Base-by-base conservation (phyloP, 2,888 invertebrate genomes). In the Theretra japonica region DNA sequence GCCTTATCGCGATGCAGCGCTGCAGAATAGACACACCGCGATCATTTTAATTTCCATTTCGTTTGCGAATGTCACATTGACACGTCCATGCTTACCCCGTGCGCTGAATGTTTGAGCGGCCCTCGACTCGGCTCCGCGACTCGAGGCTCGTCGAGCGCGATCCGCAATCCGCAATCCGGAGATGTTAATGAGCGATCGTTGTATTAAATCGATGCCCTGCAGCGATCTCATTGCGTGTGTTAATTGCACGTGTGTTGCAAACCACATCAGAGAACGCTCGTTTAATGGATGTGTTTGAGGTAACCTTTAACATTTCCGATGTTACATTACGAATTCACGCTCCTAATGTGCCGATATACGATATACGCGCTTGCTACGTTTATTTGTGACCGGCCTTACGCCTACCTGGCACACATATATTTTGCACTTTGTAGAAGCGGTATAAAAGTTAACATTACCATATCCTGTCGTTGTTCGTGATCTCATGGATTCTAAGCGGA, bases 31-130 rank as follows among this genome's bases (percentile, higher is more conserved):
- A 86, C 87, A 84, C 83, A 77, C 79, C 84, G 85, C 86, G 89
- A 88, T 88, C 81, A 90, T 89, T 90, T 90, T 90, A 86, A 92
- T 91, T 93, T 92, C 88, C 88, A 90, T 92, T 93, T 92, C 91
- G 83, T 91, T 91, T 88, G 88, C 86, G 86, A 88, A 88, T 88
- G 87, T 88, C 86, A 88, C 87, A 85, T 85, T 87, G 87, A 83
- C 80, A 80, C 77, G 80, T 83, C 83, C 77, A 78, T 84, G 82
- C 85, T 85, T 83, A 83, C 81, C 79, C 71, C 79, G 79, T 78
- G 80, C 69, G 65, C 73, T 77, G 78, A 80, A 83, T 84, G 76
- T 77, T 73, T 77, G 74, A 80, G 72, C 70, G 60, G 76, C 71
- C 68, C 68, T 72, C 73, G 58, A 33, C 21, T 65, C 30, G 70